A percentile compares a stretch with the other conserved stretches of the same genome.
Conservation (phyloP, 2,797 vertebrate genomes). For the Myiothlypis chrysogaster region DNA sequence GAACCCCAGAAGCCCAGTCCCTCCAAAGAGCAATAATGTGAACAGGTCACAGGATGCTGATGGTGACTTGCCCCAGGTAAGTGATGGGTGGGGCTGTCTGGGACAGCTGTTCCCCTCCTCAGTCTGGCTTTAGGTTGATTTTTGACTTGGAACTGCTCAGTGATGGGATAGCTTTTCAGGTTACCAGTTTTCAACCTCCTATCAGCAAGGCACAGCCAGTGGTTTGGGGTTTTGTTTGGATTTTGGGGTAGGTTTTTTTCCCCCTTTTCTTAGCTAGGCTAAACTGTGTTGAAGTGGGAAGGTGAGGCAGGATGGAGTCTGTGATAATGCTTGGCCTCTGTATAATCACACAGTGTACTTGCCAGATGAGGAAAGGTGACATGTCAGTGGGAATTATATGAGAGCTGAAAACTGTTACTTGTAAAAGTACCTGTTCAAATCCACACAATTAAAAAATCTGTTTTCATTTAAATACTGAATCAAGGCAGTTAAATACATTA, state of each 20-base stretch:
- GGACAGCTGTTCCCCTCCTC: background rate
- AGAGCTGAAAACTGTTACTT: background rate
- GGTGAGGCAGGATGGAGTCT: background rate
- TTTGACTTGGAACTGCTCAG: background rate
- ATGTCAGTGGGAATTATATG: background rate
- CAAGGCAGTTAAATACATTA: background rate
- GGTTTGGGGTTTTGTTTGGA: background rate
- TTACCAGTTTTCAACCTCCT: background rate
- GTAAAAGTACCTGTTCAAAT: background rate
- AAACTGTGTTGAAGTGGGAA: background rate
- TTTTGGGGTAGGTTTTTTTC: background rate
- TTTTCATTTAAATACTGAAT: background rate
- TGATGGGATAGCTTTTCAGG: background rate
- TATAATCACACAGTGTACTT: background rate
- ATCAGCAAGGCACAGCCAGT: background rate
- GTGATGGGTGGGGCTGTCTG: background rate
- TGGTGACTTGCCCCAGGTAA: slow-evolving; percentile 46
- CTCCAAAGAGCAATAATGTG: background rate
- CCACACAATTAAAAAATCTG: background rate
- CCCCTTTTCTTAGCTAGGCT: background rate
- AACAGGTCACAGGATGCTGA: background rate
- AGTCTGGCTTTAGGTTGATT: background rate
- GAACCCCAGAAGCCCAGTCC: background rate
- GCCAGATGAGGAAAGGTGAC: background rate
- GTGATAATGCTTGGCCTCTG: background rate